A percentile compares a stretch with the other conserved stretches of the same genome.
Conservation (phyloP, 30 jellyfish, hydroid and myxozoan genomes). For the Sanderia malayensis region DNA sequence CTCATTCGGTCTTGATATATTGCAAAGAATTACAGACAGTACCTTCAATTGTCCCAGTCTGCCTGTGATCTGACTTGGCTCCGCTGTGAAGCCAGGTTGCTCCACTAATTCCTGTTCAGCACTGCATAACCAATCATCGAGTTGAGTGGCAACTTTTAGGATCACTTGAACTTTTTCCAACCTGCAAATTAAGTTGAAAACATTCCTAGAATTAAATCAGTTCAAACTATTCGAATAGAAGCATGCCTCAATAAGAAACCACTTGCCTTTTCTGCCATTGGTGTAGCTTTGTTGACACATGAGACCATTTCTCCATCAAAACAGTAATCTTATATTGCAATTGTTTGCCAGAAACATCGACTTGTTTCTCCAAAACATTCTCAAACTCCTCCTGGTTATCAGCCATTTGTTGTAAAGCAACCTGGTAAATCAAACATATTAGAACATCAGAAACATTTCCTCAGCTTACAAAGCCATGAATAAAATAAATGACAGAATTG, state of each 20-base stretch:
- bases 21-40: too few relatives aligned
- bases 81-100: conserved; percentile 82
- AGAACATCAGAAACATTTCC: too few relatives aligned
- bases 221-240: too few relatives aligned
- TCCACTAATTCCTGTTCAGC: conserved; percentile 58
- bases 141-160: conserved; percentile 59
- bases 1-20: too few relatives aligned
- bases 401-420: conserved; percentile 33
- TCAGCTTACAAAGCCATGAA: too few relatives aligned
- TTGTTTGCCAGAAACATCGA: conserved; percentile 41
- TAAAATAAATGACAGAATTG: too few relatives aligned
- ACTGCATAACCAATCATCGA: conserved; percentile 66
- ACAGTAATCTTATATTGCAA: conserved; percentile 64
- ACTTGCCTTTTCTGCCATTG: conserved; percentile 74
- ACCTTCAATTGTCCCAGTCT: conserved; percentile 49
- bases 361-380: conserved; percentile 42
- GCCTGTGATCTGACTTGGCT: conserved; percentile 43
- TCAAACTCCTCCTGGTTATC: conserved; percentile 44
- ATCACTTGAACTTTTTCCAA: conserved; percentile 60
- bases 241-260: too few relatives aligned
- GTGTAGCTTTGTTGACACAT: conserved; percentile 52
- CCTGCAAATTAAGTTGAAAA: too few relatives aligned
- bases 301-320: conserved; percentile 76
- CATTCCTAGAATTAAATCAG: too few relatives aligned
- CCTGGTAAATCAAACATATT: conserved; percentile 20